A percentile compares a stretch with the other conserved stretches of the same genome.
Evolutionary conservation across 2,797 vertebrate species (phyloP).

Genomic region (Sebastes jordani): DNA sequence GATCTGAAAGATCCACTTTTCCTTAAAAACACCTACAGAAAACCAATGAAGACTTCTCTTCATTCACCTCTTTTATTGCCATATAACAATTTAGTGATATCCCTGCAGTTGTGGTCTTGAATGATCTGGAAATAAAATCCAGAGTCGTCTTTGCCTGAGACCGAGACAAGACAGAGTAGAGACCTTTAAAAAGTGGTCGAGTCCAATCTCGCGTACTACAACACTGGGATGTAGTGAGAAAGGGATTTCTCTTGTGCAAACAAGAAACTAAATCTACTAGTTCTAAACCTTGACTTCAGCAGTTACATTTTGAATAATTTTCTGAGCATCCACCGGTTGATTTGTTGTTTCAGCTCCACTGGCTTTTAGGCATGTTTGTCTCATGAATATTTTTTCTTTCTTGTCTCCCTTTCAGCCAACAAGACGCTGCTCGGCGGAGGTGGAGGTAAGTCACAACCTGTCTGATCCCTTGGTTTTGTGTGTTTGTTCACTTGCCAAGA

Average conservation of each 20-base stretch:
- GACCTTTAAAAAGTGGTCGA: too few relatives aligned
- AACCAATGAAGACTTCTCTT: too few relatives aligned
- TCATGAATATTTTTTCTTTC: constrained; percentile 15
- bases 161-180: too few relatives aligned
- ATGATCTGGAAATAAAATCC: too few relatives aligned
- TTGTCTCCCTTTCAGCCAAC: constrained; percentile 80
- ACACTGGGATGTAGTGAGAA: background rate
- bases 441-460: constrained; percentile 80
- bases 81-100: too few relatives aligned
- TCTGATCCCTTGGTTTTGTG: constrained; percentile 33
- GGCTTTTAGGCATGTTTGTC: background rate
- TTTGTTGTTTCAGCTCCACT: background rate
- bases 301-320: background rate
- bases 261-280: background rate
- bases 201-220: too few relatives aligned
- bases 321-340: background rate
- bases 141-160: too few relatives aligned
- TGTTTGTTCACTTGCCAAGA: constrained; percentile 23
- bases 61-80: too few relatives aligned
- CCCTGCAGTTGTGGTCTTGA: too few relatives aligned
- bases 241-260: background rate
- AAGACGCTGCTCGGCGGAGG: constrained; percentile 84
- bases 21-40: too few relatives aligned
- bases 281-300: background rate
- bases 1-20: too few relatives aligned